A percentile compares a stretch with the other conserved stretches of the same genome.
Evolutionary conservation across 1,140 invertebrate genomes (phyloP).

Genomic region (Doryteuthis pealeii): DNA sequence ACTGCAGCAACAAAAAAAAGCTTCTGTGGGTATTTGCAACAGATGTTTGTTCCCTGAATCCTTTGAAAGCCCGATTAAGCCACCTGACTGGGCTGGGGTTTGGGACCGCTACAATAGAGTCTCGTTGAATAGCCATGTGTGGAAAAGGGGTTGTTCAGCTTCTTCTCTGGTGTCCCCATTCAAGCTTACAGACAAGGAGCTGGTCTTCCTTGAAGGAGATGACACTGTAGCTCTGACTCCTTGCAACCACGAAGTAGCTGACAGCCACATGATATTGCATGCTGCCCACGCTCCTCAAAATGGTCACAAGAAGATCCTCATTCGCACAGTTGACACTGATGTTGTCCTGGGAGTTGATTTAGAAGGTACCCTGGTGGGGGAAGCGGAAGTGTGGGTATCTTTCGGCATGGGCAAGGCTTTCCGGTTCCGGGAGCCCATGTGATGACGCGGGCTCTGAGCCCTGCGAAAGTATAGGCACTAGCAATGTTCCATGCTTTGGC

Average conservation of each 20-base stretch:
- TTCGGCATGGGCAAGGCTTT: slow-evolving; percentile 25
- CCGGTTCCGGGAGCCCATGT: slow-evolving; percentile 8
- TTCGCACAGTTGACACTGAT: slow-evolving; percentile 40
- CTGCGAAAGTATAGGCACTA: neutral
- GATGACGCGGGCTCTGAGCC: neutral
- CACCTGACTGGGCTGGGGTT: too few relatives aligned
- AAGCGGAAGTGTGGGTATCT: slow-evolving; percentile 23
- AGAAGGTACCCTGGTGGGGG: slow-evolving; percentile 1
- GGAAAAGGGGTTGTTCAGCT: too few relatives aligned
- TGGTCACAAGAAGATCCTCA: slow-evolving; percentile 22
- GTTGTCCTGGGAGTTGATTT: slow-evolving; percentile 36
- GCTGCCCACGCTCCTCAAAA: slow-evolving; percentile 23
- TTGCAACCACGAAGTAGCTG: slow-evolving; percentile 44
- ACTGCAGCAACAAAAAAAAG: too few relatives aligned
- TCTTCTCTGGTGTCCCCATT: too few relatives aligned
- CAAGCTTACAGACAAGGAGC: too few relatives aligned
- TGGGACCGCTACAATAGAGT: too few relatives aligned
- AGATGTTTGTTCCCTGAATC: too few relatives aligned
- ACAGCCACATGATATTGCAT: slow-evolving; percentile 37
- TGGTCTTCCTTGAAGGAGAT: too few relatives aligned
- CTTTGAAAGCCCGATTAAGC: too few relatives aligned
- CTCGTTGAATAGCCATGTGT: too few relatives aligned
- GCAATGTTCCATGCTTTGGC: slow-evolving; percentile 4
- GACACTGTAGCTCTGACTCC: slow-evolving; percentile 15
- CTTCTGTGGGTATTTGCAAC: too few relatives aligned